phyloP scores from a whole-genome alignment of 2,888 invertebrate genomes.

The Endotricha flammealis region DNA sequence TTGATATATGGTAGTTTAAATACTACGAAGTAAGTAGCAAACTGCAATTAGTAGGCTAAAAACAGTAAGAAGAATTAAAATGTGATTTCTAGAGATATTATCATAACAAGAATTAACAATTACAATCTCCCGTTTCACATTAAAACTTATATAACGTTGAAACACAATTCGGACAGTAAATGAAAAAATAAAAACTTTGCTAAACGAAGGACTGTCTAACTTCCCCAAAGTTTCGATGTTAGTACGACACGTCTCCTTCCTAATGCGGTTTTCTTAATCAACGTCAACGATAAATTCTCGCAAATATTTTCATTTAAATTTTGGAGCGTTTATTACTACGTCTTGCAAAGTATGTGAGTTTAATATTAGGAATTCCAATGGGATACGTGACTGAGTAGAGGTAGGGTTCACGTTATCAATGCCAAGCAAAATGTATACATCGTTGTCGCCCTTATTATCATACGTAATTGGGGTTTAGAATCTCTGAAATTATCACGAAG shows the following conservation, averaged over 20 bases:
- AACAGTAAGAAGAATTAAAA: too few relatives aligned
- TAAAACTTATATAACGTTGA: not conserved
- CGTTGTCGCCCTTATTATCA: not conserved
- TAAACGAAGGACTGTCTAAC: constrained; percentile 1
- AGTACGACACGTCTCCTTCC: constrained; percentile 8
- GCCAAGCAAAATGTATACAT: not conserved
- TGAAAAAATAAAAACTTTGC: not conserved
- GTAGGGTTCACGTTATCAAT: constrained; percentile 2
- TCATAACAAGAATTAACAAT: not conserved
- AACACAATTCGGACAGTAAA: not conserved
- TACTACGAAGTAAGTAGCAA: too few relatives aligned
- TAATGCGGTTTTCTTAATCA: constrained; percentile 47
- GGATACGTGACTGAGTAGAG: constrained; percentile 18
- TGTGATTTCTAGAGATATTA: too few relatives aligned
- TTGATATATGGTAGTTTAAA: too few relatives aligned
- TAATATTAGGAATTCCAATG: constrained; percentile 57
- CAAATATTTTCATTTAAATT: constrained; percentile 66
- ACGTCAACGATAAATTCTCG: constrained; percentile 50
- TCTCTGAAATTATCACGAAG: not conserved
- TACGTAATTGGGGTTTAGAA: constrained; percentile 1
- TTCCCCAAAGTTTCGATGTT: constrained; percentile 3
- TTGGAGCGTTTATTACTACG: constrained; percentile 42
- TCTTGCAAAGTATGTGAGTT: constrained; percentile 45
- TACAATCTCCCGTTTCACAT: not conserved
- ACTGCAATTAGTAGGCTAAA: too few relatives aligned